Base-by-base conservation (phyloP, 2,888 invertebrate species). In the Cordylochernes scorpioides region DNA sequence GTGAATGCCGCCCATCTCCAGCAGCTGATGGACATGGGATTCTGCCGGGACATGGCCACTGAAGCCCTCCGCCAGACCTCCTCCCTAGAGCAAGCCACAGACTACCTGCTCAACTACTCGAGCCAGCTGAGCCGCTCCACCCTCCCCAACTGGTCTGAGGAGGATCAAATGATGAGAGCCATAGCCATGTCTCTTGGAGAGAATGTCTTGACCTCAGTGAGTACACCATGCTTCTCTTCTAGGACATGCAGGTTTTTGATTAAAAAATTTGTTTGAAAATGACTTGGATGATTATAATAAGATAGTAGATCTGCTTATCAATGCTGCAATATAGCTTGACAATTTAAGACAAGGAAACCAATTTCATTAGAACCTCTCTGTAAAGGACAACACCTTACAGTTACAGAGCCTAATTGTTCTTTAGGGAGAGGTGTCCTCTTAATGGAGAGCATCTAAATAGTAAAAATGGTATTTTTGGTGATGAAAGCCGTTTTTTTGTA, bases 11-110 rank as follows among this genome's bases (percentile, higher is more conserved):
- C 67, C 28, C 67, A 69, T 49, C 40, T 58, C 14, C 52, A 52
- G 39, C 68, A 69, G 43, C 53, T 77, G 24, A 65, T 71, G 54
- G 77, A 75, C 43, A 77, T 77, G 77, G 77, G 77, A n/a, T 78
- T 77, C 48, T 60, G 64, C 6, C 58, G 68, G 30, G 65, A 66
- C 32, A 63, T 67, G 34, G 68, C 70, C 22, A 55, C 65, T n/a
- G 72, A 73, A 45, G 75, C 75, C 2, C 49, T 77, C 16, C 48
- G 65, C 12, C 65, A 66, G 39, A 68, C 71, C 1, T 52, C 59
- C 19, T 65, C 62, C 2, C 53, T 77, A 4, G 71, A 75, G 49
- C 71, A 72, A 49, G 77, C 77, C 2, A 75, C 75, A 1, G 75
- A 77, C 43, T 74, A 68, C 49, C 55, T 75, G 19, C 54, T 75